Evolutionary conservation across 2,888 invertebrate species (phyloP).

Genomic region (Nomada flava): DNA sequence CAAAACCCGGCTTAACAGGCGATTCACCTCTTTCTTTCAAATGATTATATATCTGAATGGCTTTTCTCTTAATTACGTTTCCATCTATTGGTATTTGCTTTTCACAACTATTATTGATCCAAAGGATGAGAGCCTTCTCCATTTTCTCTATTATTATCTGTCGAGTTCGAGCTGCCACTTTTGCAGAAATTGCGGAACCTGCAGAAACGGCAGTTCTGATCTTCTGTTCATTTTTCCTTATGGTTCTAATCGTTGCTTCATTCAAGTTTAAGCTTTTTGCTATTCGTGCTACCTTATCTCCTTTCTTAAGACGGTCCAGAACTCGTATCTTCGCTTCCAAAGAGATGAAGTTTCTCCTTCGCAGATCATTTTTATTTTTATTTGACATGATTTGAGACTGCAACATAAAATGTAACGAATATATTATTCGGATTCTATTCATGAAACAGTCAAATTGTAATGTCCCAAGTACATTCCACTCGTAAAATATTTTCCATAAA

Average conservation of each 20-base stretch:
- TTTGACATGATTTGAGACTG: conserved; percentile 1
- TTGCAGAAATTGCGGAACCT: conserved; percentile 6
- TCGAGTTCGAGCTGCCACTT: neutral
- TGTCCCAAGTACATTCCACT: no score
- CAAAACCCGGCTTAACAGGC: conserved; percentile 35
- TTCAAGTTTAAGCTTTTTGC: conserved; percentile 38
- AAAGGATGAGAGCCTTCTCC: conserved; percentile 21
- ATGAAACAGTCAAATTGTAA: no score
- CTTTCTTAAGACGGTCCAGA: conserved; percentile 21
- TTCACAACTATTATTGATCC: conserved; percentile 34
- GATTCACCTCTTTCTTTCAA: conserved; percentile 25
- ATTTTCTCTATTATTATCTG: conserved; percentile 24
- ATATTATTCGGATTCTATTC: no score
- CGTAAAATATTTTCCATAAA: no score
- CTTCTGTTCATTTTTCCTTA: conserved; percentile 31
- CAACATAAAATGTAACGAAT: neutral
- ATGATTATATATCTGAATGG: conserved; percentile 10
- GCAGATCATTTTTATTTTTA: conserved; percentile 30
- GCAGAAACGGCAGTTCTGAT: conserved; percentile 18
- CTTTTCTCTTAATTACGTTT: conserved; percentile 14
- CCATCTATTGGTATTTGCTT: conserved; percentile 27
- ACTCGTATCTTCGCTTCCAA: conserved; percentile 34
- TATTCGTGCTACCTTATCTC: conserved; percentile 40
- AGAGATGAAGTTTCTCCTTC: conserved; percentile 37
- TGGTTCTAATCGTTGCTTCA: conserved; percentile 25